These are phyloP conservation scores for Micromesistius poutassou DNA, from an alignment of 2,797 vertebrate species.

Conservation along the genomic window DNA sequence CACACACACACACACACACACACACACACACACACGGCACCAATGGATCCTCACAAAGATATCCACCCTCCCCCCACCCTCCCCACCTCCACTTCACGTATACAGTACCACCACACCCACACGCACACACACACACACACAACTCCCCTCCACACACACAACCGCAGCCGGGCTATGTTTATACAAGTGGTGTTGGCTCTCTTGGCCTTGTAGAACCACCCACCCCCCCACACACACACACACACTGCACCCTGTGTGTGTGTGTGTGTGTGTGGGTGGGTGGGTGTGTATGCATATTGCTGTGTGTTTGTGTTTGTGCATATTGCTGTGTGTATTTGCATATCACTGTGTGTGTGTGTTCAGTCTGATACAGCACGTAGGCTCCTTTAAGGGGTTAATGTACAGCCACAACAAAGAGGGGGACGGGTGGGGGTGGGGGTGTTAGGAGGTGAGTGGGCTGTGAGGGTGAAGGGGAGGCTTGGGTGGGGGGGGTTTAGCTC, in stretches of 20 bases:
- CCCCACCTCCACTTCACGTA: not conserved
- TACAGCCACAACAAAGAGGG: constrained; percentile 66
- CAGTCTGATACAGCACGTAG: constrained; percentile 24
- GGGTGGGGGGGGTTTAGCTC: constrained; percentile 10
- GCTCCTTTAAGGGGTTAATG: constrained; percentile 49
- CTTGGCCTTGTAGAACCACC: not conserved
- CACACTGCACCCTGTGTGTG: not conserved
- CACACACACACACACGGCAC: not conserved
- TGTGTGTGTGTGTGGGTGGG: not conserved
- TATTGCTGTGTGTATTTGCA: not conserved
- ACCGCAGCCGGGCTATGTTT: not conserved
- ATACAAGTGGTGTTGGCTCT: constrained; percentile 8
- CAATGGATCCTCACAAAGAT: not conserved
- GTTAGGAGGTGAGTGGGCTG: constrained; percentile 23
- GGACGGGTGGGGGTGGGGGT: constrained; percentile 11
- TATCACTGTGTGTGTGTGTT: not conserved
- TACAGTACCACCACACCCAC: not conserved
- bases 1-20: too few relatives aligned
- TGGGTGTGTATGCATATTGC: not conserved
- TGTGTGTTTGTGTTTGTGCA: not conserved
- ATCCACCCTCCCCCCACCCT: not conserved
- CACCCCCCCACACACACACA: not conserved
- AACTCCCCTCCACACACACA: not conserved
- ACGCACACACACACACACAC: not conserved
- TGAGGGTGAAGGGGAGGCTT: not conserved